Percentiles rank a stretch among this genome's conserved stretches.
Evolutionary conservation across 2,113 vertebrate genomes (phyloP).

Genomic region (Apus apus): DNA sequence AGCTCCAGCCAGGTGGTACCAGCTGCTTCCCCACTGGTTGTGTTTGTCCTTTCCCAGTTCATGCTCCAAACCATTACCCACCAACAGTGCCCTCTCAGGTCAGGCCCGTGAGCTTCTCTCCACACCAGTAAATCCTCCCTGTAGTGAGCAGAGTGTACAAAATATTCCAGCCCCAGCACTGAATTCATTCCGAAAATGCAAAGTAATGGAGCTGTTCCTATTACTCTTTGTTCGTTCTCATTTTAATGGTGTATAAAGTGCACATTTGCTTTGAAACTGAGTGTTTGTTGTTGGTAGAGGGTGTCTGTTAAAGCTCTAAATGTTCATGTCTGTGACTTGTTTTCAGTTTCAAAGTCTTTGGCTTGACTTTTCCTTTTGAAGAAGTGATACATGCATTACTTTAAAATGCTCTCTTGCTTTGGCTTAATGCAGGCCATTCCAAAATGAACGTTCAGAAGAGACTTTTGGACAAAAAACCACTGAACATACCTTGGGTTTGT

Average conservation of each 20-base stretch:
- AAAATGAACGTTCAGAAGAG: background rate
- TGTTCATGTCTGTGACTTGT: background rate
- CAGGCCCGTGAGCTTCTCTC: background rate
- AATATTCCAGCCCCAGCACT: background rate
- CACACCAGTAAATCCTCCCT: background rate
- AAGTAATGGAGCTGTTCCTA: background rate
- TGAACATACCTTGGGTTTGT: background rate
- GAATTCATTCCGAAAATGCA: background rate
- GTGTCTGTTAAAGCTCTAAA: background rate
- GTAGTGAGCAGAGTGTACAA: background rate
- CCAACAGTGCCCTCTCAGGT: background rate
- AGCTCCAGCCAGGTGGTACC: accelerated
- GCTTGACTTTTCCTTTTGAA: background rate
- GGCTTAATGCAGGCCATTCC: background rate
- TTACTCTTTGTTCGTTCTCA: background rate
- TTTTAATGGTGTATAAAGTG: background rate
- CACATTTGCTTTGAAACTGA: background rate
- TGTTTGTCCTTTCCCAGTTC: background rate
- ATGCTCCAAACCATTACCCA: accelerated
- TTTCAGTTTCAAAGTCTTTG: background rate
- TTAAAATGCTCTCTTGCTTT: conserved; percentile 1
- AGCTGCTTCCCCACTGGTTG: background rate
- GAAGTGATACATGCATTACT: background rate
- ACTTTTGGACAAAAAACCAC: background rate
- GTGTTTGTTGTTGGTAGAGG: background rate